Evolutionary conservation across 2,113 vertebrate genomes (phyloP), one percentile per base, ranked within the genome.

Genomic region (Notarius lentiginosus): DNA sequence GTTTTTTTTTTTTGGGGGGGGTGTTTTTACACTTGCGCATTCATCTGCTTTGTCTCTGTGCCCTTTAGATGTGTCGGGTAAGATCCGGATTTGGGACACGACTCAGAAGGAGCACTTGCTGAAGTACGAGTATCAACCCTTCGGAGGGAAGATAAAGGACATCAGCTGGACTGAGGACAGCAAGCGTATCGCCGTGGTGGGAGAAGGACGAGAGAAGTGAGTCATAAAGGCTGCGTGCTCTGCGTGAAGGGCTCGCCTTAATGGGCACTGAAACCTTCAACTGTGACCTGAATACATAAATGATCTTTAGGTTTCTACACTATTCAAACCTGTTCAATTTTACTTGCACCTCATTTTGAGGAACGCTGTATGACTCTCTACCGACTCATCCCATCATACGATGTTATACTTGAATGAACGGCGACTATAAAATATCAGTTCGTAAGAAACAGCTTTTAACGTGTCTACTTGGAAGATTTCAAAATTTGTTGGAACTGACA

Each of bases 31-130:
- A n/a, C 41, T 22, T 24, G 20, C 0, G 2, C 47, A 6, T 76
- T 11, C 56, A 79, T 58, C 55, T 60, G 11, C 30, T 41, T 70
- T 7, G n/a, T 60, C 49, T 87, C 60, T 75, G 75, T 53, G 1
- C 73, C 47, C 55, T 83, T 58, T 90, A 99, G 98, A 99, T 94
- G 88, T 94, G 70, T 96, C 97, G 1, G 98, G 98, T 89, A 99
- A 98, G 92, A 92, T 99, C 75, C 95, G 97, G 80, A 99, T 99
- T 94, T 99, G 98, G 98, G 98, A 99, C 93, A 99, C 98, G 20
- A 99, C 97, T 1, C 98, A 99, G 94, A 98, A 97, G 90, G 98
- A 99, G 85, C 98, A 99, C 89, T 79, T 99, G 70, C 92, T 99
- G 68, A 99, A 99, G 94, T 98, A 98, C 15, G 98, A 99, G 90